These are phyloP conservation scores for Henicopernis longicauda DNA, from an alignment of 2,113 vertebrate species.

Conservation along the genomic window DNA sequence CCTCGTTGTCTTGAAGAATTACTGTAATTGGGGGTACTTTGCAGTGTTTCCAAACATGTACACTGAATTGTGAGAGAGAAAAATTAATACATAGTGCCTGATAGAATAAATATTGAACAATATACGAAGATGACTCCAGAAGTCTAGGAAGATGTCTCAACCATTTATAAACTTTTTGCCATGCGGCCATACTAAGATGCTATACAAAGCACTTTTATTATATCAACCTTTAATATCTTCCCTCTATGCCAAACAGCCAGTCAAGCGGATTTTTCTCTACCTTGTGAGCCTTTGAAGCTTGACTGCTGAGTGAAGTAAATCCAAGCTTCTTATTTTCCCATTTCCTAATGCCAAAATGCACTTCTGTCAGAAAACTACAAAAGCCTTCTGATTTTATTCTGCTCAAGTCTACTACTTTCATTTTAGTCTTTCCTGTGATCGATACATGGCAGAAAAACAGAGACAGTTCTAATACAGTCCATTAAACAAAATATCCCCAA, in stretches of 20 bases:
- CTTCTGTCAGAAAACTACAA: slow-evolving; percentile 48
- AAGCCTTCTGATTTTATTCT: slow-evolving; percentile 36
- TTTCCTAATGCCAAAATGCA: background rate
- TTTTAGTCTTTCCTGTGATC: background rate
- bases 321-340: background rate
- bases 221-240: background rate
- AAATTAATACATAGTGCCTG: background rate
- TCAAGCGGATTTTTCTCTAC: background rate
- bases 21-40: background rate
- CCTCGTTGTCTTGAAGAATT: background rate
- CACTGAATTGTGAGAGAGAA: background rate
- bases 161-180: background rate
- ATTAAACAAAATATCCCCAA: background rate
- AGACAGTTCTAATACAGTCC: background rate
- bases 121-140: background rate
- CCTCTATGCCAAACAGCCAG: background rate
- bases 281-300: slow-evolving; percentile 46
- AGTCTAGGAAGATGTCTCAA: background rate
- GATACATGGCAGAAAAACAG: background rate
- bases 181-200: background rate
- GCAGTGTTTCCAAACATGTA: background rate
- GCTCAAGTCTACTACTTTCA: background rate
- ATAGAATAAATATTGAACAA: background rate
- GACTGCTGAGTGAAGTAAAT: slow-evolving; percentile 24
- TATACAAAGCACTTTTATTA: background rate